Base-by-base conservation (phyloP, 2,888 invertebrate genomes). In the Philonicus albiceps region DNA sequence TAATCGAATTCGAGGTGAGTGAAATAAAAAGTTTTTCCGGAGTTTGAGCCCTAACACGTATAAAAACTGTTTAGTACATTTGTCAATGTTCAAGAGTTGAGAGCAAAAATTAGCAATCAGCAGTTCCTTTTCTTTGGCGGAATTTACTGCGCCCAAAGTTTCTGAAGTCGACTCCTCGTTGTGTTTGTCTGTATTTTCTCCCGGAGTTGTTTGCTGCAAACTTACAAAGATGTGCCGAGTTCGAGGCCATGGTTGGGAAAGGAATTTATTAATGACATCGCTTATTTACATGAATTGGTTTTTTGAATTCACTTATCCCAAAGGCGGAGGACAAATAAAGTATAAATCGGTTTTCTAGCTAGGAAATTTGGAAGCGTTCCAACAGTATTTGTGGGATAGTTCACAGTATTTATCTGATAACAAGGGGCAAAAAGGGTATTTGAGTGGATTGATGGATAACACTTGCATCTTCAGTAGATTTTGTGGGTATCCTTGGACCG, bases 361-460 rank as follows among this genome's bases (percentile, higher is more conserved):
- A n/a, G 64, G 74, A 85, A 85, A 85, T 87, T 88, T 91, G 91
- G 91, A 89, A 88, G 85, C 64, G 87, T 89, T 90, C 90, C 90
- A 89, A 90, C 90, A 89, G 90, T 90, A 91, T 91, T 91, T 91
- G 91, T 91, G 91, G 91, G 91, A 90, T 85, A 83, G 40, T 83
- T 16, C 49, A 80, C 74, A 86, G 86, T 87, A 81, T 87, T 87
- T 87, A 83, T 83, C 83, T 83, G 40, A 72, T 83, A 83, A 83
- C 83, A 83, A 83, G 83, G 72, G 83, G 72, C 83, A 72, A 83
- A 83, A 83, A 72, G 83, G 83, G 83, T 83, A 83, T 72, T 83
- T 83, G 83, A 83, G 72, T 40, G 72, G 40, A 72, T 72, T 83
- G 83, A 83, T 83, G 72, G 83, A 83, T 83, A 72, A 83, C 83